Conservation (phyloP, 2,888 invertebrate genomes). For the Tricholauxania praeusta region DNA sequence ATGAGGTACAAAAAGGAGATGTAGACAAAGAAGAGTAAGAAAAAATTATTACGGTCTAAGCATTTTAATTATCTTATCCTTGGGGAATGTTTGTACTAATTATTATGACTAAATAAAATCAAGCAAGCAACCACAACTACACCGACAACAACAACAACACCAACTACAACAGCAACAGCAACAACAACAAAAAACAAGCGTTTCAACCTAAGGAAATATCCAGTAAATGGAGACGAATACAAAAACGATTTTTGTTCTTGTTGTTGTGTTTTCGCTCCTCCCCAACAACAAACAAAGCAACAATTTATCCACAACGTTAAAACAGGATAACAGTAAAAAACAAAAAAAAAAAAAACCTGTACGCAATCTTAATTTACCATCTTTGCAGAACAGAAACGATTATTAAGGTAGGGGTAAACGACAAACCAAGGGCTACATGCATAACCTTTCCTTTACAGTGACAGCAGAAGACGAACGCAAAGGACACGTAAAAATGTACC, state of each 20-base stretch:
- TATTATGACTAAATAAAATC: constrained; percentile 24
- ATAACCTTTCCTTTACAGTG: too few species aligned
- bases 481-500: too few species aligned
- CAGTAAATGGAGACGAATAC: too few species aligned
- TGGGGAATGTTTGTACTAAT: constrained; percentile 24
- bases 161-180: constrained; percentile 14
- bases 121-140: constrained; percentile 4
- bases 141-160: constrained; percentile 9
- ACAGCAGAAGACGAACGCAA: too few species aligned
- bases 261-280: neutral
- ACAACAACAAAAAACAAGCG: neutral
- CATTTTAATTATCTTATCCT: constrained; percentile 37
- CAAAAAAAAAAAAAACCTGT: too few species aligned
- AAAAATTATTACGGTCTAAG: constrained; percentile 31
- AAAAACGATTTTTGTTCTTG: neutral
- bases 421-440: too few species aligned
- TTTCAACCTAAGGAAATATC: too few species aligned
- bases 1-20: constrained; percentile 23
- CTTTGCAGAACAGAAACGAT: too few species aligned
- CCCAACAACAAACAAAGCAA: neutral
- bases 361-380: too few species aligned
- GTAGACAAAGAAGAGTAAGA: too few species aligned
- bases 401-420: too few species aligned
- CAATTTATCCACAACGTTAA: neutral
- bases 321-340: neutral